Conservation (phyloP, 2,797 vertebrate species). For the Artibeus jamaicensis region DNA sequence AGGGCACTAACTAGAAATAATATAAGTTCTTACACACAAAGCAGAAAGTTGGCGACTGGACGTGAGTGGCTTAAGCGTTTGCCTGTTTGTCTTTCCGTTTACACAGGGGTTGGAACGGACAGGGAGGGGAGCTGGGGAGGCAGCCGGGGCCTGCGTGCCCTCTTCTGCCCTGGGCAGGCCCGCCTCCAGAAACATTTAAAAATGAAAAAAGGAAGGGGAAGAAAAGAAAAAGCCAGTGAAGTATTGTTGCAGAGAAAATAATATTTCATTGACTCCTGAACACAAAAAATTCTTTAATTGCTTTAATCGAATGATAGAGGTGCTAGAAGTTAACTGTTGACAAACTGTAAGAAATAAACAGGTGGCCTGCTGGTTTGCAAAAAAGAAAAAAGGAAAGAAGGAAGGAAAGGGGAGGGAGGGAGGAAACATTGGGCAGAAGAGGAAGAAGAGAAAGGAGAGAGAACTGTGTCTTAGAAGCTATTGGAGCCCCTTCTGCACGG, state of each 20-base stretch:
- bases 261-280: not conserved
- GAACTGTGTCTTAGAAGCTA: not conserved
- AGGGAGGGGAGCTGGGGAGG: not conserved
- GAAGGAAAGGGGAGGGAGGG: not conserved
- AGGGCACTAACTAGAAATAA: conserved; percentile 37
- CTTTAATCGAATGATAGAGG: not conserved
- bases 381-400: not conserved
- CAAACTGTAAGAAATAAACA: not conserved
- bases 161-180: not conserved
- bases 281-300: not conserved
- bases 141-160: not conserved
- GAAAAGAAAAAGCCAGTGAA: too few species aligned
- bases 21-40: conserved; percentile 35
- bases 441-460: not conserved
- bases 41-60: not conserved
- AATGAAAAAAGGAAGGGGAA: too few species aligned
- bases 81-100: conserved; percentile 58
- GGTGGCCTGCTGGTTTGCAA: not conserved
- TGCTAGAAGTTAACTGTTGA: not conserved
- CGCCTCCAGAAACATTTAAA: not conserved
- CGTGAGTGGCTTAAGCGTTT: not conserved
- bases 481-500: not conserved
- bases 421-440: not conserved
- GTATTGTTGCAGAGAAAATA: not conserved
- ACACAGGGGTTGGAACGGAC: not conserved